A percentile compares a stretch with the other conserved stretches of the same genome.
Conservation (phyloP, 2,888 invertebrate species). For the Gibbula magus region DNA sequence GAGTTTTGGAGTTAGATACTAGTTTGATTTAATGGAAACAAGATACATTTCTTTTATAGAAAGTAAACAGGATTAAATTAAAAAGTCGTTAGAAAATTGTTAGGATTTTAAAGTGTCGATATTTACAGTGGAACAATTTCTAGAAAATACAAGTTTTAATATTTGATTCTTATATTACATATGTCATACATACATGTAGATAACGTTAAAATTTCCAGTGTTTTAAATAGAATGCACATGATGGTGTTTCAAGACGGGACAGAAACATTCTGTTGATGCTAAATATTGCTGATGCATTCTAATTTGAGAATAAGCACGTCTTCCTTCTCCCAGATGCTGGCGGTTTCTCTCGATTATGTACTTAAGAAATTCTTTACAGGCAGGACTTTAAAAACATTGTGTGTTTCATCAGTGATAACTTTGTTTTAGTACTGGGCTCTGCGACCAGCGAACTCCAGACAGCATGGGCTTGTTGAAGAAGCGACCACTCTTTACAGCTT, state of each 20-base stretch:
- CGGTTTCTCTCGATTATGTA: not conserved
- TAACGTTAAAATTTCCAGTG: too few relatives aligned
- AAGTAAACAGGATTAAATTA: too few relatives aligned
- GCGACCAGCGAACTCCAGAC: slow-evolving; percentile 91
- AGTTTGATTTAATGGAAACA: too few relatives aligned
- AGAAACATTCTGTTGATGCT: not conserved
- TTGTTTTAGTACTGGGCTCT: slow-evolving; percentile 87
- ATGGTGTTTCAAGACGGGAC: slow-evolving; percentile 1
- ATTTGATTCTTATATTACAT: too few relatives aligned
- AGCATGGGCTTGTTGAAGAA: slow-evolving; percentile 89
- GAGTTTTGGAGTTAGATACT: too few relatives aligned
- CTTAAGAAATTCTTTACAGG: not conserved
- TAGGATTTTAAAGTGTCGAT: too few relatives aligned
- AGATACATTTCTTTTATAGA: too few relatives aligned
- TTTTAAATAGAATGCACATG: not conserved
- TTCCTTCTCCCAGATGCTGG: not conserved
- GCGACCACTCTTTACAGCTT: slow-evolving; percentile 89
- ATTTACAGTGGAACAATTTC: too few relatives aligned
- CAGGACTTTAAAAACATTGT: not conserved
- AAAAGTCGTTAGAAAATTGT: too few relatives aligned
- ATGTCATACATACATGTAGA: too few relatives aligned
- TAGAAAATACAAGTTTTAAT: too few relatives aligned
- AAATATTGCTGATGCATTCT: not conserved
- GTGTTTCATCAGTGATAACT: not conserved
- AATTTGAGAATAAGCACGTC: too few relatives aligned